Evolutionary conservation across 2,113 vertebrate genomes (phyloP), one percentile per base, ranked within the genome.

Genomic region (Rhombomys opimus): DNA sequence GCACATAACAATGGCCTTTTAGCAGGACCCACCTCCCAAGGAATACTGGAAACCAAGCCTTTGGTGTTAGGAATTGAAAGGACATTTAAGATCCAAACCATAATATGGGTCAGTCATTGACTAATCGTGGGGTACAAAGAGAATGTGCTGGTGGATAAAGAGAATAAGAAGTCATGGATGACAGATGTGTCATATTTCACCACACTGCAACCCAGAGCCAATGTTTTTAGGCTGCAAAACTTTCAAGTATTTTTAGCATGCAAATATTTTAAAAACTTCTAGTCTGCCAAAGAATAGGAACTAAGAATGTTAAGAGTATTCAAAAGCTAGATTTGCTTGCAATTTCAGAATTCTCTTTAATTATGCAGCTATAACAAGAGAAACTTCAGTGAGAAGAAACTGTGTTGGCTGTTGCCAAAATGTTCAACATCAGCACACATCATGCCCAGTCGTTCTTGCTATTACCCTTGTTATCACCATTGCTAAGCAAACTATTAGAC

Each of bases 201-300:
- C 23, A 84, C 59, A 63, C 38, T 2, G 8, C 41, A n/a, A 1
- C 63, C 59, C 57, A 84, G 57, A 81, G 30, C 25, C 82, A 68
- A 84, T 76, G 80, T 86, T 90, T 95, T 52, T 54, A 95, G 96
- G 23, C 27, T 73, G 0, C 17, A 90, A 73, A 87, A n/a, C 5
- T 82, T 93, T 32, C 38, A 90, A 96, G 23, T 12, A 32, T 93
- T 93, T 77, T 32, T 38, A 82, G 67, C 75, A 17, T 75, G 54
- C 89, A 96, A 94, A 95, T 81, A 82, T 78, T 87, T 91, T 61
- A 18, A 82, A 87, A 95, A 87, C 59, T 76, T 68, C 30, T 67
- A 94, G 52, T 80, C 73, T 57, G 38, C 54, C 52, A 52, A 93
- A 9, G 82, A 89, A 81, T 70, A 25, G 7, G 30, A 95, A 75